These are phyloP conservation scores for Lutjanus erythropterus DNA, from an alignment of 2,113 vertebrate species.

Conservation along the genomic window DNA sequence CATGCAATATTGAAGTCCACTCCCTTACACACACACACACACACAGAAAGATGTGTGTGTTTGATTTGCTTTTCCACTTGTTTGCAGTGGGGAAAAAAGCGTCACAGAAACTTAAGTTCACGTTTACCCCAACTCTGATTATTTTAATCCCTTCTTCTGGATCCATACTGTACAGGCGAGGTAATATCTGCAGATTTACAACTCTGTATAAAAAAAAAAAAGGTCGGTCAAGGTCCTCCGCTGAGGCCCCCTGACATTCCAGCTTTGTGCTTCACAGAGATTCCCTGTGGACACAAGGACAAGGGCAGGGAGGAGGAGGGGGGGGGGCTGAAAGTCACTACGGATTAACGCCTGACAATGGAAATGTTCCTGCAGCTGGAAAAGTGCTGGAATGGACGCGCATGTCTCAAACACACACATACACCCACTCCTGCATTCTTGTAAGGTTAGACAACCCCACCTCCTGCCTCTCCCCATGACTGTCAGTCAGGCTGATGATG, in stretches of 20 bases:
- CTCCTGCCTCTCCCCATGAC: slow-evolving; percentile 5
- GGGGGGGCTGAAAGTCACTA: slow-evolving; percentile 63
- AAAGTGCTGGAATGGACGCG: slow-evolving; percentile 36
- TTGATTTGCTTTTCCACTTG: slow-evolving; percentile 7
- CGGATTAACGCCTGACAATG: slow-evolving; percentile 72
- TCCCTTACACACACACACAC: not conserved
- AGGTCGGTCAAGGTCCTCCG: slow-evolving; percentile 48
- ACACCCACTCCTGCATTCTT: slow-evolving; percentile 26
- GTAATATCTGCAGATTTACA: slow-evolving; percentile 16
- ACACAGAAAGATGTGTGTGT: slow-evolving; percentile 4
- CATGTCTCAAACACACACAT: not conserved
- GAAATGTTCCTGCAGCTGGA: slow-evolving; percentile 65
- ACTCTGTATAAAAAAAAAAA: slow-evolving; percentile 16
- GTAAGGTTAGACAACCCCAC: slow-evolving; percentile 13
- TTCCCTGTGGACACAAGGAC: slow-evolving; percentile 62
- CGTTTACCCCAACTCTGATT: slow-evolving; percentile 13
- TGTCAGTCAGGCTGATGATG: slow-evolving; percentile 4
- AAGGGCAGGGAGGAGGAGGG: no score
- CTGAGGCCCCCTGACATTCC: slow-evolving; percentile 61
- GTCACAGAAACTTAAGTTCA: slow-evolving; percentile 17
- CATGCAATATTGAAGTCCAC: slow-evolving; percentile 33
- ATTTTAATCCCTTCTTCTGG: slow-evolving; percentile 18
- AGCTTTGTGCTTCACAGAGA: slow-evolving; percentile 46
- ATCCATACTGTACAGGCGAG: slow-evolving; percentile 4
- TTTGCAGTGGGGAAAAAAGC: slow-evolving; percentile 10